Evolutionary conservation across 2,113 vertebrate species (phyloP), one percentile per base, ranked within the genome.

Genomic region (Tragelaphus scriptus): DNA sequence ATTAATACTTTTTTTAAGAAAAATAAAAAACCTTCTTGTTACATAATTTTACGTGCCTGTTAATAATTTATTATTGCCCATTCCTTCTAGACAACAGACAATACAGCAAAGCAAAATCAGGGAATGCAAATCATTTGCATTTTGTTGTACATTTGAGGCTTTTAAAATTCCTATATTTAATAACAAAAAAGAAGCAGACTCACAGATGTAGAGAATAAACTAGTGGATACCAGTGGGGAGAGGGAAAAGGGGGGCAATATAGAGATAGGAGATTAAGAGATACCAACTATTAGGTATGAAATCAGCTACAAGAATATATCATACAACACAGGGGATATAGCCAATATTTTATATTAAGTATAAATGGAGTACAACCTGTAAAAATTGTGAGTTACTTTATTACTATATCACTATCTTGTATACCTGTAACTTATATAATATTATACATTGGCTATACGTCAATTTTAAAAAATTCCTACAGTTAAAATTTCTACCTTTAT

Each of bases 41-140:
- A 40, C 21, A 36, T 56, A 84, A 56, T 63, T 56, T 90, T 91
- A 81, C 28, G 63, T 44, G 65, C 68, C 80, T 88, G 17, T 88
- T 96, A n/a, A n/a, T 88, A 26, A 53, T 65, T 47, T 55, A 68
- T 32, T 49, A 49, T 49, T 49, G 19, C 40, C 26, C 63, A 26
- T 81, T 85, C 58, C 25, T 91, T 88, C 55, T 53, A 89, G 61
- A 59, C 3, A 94, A 36, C 6, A 82, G 49, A 93, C 44, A 95
- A 88, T 32, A 16, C 2, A 63, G 55, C 81, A 88, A 75, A 95
- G 81, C 32, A 87, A 81, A 97, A 93, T 53, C 65, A 77, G n/a
- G 15, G n/a, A 75, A 56, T 49, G 49, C 47, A 40, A 71, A 90
- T 6, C 47, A 44, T 59, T 71, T 88, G 17, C 32, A 23, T 88